A percentile compares a stretch with the other conserved stretches of the same genome.
Conservation (phyloP, 2,797 vertebrate genomes). For the Propithecus deckenii region DNA sequence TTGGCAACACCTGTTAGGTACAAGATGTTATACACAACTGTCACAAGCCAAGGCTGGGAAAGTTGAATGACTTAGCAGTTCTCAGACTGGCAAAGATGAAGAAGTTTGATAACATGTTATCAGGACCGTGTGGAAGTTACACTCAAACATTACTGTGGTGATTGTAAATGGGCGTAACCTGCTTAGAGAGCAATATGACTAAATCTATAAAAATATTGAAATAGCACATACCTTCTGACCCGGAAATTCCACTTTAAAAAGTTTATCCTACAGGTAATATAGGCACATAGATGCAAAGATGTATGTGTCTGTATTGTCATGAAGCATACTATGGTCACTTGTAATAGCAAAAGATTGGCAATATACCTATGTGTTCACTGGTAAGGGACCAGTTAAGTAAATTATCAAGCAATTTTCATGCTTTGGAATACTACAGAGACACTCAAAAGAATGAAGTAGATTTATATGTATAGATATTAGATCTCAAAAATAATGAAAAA, state of each 20-base stretch:
- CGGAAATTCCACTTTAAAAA: neutral
- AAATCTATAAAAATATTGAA: constrained; percentile 10
- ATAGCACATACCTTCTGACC: neutral
- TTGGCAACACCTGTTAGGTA: neutral
- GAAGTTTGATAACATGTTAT: neutral
- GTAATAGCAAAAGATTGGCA: neutral
- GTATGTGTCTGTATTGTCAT: neutral
- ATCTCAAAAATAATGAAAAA: neutral
- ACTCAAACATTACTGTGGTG: neutral
- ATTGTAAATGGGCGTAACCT: neutral
- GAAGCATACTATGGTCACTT: neutral
- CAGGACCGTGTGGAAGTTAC: neutral
- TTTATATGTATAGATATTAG: neutral
- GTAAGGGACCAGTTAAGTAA: neutral
- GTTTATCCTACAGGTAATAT: neutral
- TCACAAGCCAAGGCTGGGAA: neutral
- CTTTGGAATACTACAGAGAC: neutral
- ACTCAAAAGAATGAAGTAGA: neutral
- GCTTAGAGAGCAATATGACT: neutral
- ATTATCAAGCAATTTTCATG: neutral
- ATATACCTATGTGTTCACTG: neutral
- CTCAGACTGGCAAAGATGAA: neutral
- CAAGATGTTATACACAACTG: no score
- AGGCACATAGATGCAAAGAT: neutral
- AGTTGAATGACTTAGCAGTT: neutral